Evolutionary conservation across 2,797 vertebrate genomes (phyloP).

Genomic region (Sebastes cheni): DNA sequence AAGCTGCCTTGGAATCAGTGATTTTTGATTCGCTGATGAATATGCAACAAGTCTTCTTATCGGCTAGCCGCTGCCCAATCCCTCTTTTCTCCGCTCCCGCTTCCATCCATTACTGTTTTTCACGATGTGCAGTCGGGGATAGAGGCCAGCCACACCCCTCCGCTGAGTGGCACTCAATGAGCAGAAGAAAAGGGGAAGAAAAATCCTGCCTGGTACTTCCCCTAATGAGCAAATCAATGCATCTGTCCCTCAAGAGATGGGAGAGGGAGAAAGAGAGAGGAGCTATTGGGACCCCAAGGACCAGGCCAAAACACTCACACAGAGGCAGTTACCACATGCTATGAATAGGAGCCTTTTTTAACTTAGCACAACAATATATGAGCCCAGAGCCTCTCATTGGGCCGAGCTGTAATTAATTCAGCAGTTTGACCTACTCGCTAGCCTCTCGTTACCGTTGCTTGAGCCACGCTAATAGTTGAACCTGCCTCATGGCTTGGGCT

Average conservation of each 20-base stretch:
- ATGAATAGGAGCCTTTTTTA: slow-evolving; percentile 82
- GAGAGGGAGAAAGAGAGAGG: slow-evolving; percentile 68
- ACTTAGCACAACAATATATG: slow-evolving; percentile 84
- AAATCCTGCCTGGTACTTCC: slow-evolving; percentile 75
- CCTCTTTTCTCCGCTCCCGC: slow-evolving; percentile 54
- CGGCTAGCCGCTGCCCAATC: slow-evolving; percentile 42
- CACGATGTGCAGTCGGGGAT: slow-evolving; percentile 83
- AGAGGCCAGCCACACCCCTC: slow-evolving; percentile 85
- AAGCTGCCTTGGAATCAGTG: slow-evolving; percentile 73
- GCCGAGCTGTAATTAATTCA: slow-evolving; percentile 78
- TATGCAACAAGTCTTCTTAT: slow-evolving; percentile 82
- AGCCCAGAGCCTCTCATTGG: slow-evolving; percentile 72
- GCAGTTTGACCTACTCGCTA: slow-evolving; percentile 81
- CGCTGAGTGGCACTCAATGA: slow-evolving; percentile 80
- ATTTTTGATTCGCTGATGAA: slow-evolving; percentile 87
- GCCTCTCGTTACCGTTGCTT: slow-evolving; percentile 62
- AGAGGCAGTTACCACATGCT: slow-evolving; percentile 79
- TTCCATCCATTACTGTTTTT: slow-evolving; percentile 75
- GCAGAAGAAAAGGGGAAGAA: slow-evolving; percentile 74
- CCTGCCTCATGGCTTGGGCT: slow-evolving; percentile 58
- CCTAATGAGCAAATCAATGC: slow-evolving; percentile 88
- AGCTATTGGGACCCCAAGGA: slow-evolving; percentile 72
- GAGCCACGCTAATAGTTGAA: slow-evolving; percentile 59
- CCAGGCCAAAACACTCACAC: slow-evolving; percentile 83
- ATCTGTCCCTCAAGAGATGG: slow-evolving; percentile 80